These are phyloP conservation scores for Lasiurus cinereus DNA, from an alignment of 2,113 vertebrate species.

Conservation along the genomic window DNA sequence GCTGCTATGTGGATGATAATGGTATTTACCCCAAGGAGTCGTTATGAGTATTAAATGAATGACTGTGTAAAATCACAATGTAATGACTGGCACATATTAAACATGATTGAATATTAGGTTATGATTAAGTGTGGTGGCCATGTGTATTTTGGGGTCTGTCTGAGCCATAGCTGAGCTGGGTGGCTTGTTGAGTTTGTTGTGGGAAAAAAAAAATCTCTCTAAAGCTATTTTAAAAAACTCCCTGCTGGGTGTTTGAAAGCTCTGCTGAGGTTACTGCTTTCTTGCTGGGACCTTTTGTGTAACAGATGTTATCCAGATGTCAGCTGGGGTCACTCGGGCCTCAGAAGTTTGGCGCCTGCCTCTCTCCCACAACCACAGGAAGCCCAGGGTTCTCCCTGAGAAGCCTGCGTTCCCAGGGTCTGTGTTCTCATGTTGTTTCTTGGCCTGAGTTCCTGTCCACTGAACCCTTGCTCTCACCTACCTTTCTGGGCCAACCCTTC, in stretches of 20 bases:
- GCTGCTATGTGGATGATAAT: not conserved
- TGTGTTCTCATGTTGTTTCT: slow-evolving; percentile 48
- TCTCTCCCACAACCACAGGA: slow-evolving; percentile 64
- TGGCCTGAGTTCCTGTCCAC: not conserved
- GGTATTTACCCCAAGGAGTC: not conserved
- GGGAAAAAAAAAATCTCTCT: slow-evolving; percentile 52
- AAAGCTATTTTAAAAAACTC: not conserved
- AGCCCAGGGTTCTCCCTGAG: not conserved
- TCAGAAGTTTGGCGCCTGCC: slow-evolving; percentile 43
- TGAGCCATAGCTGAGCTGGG: not conserved
- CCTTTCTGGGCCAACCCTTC: not conserved
- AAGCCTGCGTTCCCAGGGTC: slow-evolving; percentile 43
- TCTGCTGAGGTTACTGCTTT: not conserved
- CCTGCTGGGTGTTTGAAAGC: slow-evolving; percentile 7
- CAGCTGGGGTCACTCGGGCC: slow-evolving; percentile 58
- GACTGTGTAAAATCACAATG: not conserved
- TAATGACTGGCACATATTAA: fast-evolving
- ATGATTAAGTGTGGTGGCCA: too few species aligned
- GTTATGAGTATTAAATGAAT: not conserved
- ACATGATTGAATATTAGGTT: not conserved
- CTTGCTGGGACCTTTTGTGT: slow-evolving; percentile 15
- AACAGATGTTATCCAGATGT: slow-evolving; percentile 78
- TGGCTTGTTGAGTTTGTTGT: not conserved
- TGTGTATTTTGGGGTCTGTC: not conserved
- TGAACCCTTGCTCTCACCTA: not conserved